Evolutionary conservation across 2,888 invertebrate genomes (phyloP).

Genomic region (Allygus modestus): DNA sequence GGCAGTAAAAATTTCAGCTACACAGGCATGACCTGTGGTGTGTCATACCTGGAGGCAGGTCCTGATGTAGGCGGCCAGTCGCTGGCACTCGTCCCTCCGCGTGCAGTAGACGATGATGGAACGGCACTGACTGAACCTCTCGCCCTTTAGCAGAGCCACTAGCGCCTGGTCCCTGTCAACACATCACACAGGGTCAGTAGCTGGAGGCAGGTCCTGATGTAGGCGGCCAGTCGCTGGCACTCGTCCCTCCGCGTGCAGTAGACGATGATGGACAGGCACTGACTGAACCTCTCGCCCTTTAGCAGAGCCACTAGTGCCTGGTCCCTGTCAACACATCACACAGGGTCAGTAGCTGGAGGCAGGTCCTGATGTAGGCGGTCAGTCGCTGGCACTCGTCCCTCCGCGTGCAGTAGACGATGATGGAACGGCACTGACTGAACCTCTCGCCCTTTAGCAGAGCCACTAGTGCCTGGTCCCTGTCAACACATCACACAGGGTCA

Average conservation of each 20-base stretch:
- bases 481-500: neutral
- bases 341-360: constrained; percentile 78
- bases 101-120: constrained; percentile 97
- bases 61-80: constrained; percentile 88
- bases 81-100: constrained; percentile 92
- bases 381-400: constrained; percentile 93
- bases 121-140: constrained; percentile 80
- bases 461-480: constrained; percentile 87
- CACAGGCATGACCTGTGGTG: no score
- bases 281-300: constrained; percentile 78
- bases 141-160: constrained; percentile 82
- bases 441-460: constrained; percentile 80
- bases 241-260: constrained; percentile 96
- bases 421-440: constrained; percentile 84
- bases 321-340: constrained; percentile 80
- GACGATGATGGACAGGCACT: constrained; percentile 91
- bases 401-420: constrained; percentile 96
- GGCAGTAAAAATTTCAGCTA: no score
- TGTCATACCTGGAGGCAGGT: constrained; percentile 86
- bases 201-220: constrained; percentile 88
- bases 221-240: constrained; percentile 89
- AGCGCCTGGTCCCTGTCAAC: constrained; percentile 86
- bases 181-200: constrained; percentile 71
- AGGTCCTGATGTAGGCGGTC: constrained; percentile 88
- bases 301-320: constrained; percentile 86